Percentiles rank a stretch among this genome's conserved stretches.
Evolutionary conservation across 2,888 invertebrate species (phyloP).

Genomic region (Cheilosia pagana): DNA sequence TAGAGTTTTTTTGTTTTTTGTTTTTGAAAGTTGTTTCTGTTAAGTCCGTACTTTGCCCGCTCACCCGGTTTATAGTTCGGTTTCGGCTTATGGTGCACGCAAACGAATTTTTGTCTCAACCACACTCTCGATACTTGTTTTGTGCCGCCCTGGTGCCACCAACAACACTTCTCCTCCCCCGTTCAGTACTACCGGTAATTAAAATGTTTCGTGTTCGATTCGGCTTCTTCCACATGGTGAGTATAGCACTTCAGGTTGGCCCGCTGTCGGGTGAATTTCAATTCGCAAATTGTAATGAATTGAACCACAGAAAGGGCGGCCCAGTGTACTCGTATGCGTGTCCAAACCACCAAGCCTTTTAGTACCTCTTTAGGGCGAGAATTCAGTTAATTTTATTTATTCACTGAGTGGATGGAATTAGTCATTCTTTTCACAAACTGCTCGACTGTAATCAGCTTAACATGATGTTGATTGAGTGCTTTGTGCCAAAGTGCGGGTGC

Average conservation of each 20-base stretch:
- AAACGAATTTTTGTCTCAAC: slow-evolving; percentile 44
- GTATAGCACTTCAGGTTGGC: slow-evolving; percentile 22
- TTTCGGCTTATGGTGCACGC: slow-evolving; percentile 63
- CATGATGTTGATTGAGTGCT: slow-evolving; percentile 64
- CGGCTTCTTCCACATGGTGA: slow-evolving; percentile 56
- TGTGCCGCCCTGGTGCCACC: slow-evolving; percentile 2
- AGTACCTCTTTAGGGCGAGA: slow-evolving; percentile 52
- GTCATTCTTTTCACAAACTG: slow-evolving; percentile 56
- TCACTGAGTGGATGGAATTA: slow-evolving; percentile 46
- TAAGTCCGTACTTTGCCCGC: neutral
- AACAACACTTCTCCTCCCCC: neutral
- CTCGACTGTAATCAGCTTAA: slow-evolving; percentile 67
- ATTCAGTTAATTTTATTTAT: slow-evolving; percentile 62
- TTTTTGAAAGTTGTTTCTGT: slow-evolving; percentile 54
- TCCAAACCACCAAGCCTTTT: slow-evolving; percentile 30
- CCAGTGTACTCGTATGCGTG: slow-evolving; percentile 12
- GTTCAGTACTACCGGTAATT: slow-evolving; percentile 36
- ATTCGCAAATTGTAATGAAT: slow-evolving; percentile 18
- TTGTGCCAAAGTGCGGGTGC: slow-evolving; percentile 24
- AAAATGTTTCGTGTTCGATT: slow-evolving; percentile 72
- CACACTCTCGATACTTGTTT: slow-evolving; percentile 19
- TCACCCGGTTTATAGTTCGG: slow-evolving; percentile 12
- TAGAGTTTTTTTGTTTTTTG: slow-evolving; percentile 17
- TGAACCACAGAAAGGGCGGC: neutral
- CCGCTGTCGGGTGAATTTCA: slow-evolving; percentile 49